phyloP scores from a whole-genome alignment of 2,888 invertebrate species.

The Tanypteryx hageni region DNA sequence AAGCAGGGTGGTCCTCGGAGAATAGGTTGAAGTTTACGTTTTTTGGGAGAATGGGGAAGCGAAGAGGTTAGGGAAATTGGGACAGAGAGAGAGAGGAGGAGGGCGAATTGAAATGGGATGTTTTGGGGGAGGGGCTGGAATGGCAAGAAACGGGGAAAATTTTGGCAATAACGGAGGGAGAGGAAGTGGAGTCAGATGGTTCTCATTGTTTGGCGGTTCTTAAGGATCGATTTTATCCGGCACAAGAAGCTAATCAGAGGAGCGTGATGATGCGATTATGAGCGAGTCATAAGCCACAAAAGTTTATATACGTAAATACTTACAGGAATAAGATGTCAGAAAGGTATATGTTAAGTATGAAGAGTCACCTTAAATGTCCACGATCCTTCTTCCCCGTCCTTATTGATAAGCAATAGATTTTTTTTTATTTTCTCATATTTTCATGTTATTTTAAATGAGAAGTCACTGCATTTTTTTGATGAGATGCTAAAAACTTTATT shows the following conservation, averaged over 20 bases:
- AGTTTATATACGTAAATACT: not conserved
- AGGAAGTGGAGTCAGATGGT: slow-evolving; percentile 27
- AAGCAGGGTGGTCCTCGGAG: no score
- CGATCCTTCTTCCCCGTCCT: no score
- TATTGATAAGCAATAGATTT: no score
- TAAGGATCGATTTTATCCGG: slow-evolving; percentile 13
- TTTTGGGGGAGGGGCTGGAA: slow-evolving; percentile 1
- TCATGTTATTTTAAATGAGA: no score
- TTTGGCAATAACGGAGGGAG: not conserved
- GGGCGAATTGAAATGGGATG: not conserved
- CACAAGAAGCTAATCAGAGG: not conserved
- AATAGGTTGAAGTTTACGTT: no score
- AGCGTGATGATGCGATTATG: not conserved
- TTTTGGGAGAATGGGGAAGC: no score
- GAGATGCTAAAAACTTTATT: no score
- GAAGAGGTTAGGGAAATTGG: not conserved
- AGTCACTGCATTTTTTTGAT: no score
- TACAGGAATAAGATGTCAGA: not conserved
- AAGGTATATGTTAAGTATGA: no score
- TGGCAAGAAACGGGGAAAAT: not conserved
- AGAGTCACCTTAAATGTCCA: no score
- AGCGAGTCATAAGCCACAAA: not conserved
- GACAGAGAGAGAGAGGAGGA: not conserved
- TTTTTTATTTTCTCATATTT: no score
- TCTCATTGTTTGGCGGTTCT: not conserved